A percentile compares a stretch with the other conserved stretches of the same genome.
These are phyloP conservation scores for Rousettus madagascariensis DNA, from an alignment of 2,797 vertebrate species.

Conservation along the genomic window DNA sequence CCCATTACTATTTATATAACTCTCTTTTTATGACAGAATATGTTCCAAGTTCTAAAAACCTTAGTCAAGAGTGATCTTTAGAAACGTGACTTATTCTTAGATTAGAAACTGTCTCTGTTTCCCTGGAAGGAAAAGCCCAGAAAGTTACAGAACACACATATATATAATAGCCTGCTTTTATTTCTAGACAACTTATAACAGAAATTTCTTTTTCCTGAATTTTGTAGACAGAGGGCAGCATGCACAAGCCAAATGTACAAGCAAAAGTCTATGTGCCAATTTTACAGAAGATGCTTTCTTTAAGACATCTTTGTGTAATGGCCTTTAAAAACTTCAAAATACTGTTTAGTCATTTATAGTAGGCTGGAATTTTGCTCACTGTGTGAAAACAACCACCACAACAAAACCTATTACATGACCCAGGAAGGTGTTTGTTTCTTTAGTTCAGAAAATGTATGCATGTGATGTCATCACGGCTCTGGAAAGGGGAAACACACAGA, in stretches of 20 bases:
- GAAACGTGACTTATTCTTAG: slow-evolving; percentile 3
- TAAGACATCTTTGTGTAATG: background rate
- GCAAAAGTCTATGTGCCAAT: background rate
- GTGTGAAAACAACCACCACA: background rate
- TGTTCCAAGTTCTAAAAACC: background rate
- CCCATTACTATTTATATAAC: background rate
- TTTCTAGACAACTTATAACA: background rate
- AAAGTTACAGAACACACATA: background rate
- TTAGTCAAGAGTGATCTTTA: slow-evolving; percentile 26
- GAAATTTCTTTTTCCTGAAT: slow-evolving; percentile 64
- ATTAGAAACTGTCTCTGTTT: background rate
- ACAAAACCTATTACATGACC: background rate
- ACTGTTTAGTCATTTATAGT: slow-evolving; percentile 33
- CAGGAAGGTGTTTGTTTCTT: slow-evolving; percentile 47
- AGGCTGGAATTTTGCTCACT: background rate
- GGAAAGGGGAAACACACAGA: slow-evolving; percentile 32
- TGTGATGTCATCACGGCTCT: slow-evolving; percentile 58
- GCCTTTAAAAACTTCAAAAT: slow-evolving; percentile 51
- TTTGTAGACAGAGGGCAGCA: slow-evolving; percentile 86
- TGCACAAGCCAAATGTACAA: slow-evolving; percentile 71
- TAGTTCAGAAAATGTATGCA: slow-evolving; percentile 60
- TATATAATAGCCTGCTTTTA: background rate
- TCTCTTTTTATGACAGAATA: background rate
- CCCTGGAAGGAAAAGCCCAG: background rate
- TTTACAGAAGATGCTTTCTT: slow-evolving; percentile 52